These are phyloP conservation scores for Diadema setosum DNA, from an alignment of 35 echinoderm and acorn worm species.

Conservation along the genomic window DNA sequence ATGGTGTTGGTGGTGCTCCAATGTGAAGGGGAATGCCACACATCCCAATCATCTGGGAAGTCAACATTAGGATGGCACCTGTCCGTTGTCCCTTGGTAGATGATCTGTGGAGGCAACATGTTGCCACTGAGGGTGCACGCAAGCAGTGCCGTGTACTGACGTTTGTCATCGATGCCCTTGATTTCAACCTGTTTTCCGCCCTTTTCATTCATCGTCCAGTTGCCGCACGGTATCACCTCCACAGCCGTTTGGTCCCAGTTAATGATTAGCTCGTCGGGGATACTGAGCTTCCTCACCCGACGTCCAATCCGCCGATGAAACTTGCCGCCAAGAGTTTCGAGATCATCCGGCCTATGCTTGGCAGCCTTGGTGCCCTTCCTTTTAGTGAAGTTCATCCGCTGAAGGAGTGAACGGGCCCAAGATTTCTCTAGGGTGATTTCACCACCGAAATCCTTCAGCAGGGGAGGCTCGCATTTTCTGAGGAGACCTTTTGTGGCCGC, in stretches of 20 bases:
- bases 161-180: conserved; percentile 55
- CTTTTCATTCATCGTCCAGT: conserved; percentile 30
- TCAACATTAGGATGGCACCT: conserved; percentile 35
- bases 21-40: conserved; percentile 22
- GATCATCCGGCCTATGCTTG: not conserved
- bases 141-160: conserved; percentile 34
- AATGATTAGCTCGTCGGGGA: conserved; percentile 46
- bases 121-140: conserved; percentile 10
- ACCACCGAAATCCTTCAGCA: not conserved
- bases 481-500: not conserved
- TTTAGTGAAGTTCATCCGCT: not conserved
- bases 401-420: not conserved
- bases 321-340: not conserved
- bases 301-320: conserved; percentile 13
- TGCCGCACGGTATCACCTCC: conserved; percentile 15
- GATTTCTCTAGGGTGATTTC: not conserved
- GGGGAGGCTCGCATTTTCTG: not conserved
- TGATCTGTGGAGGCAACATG: conserved; percentile 43
- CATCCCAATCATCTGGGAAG: conserved; percentile 56
- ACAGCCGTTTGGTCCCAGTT: conserved; percentile 67
- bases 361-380: conserved; percentile 35
- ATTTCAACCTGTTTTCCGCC: conserved; percentile 24
- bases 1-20: conserved; percentile 22
- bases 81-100: conserved; percentile 46
- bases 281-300: conserved; percentile 23